Base-by-base conservation (phyloP, 2,888 invertebrate genomes). In the Galeopsomyia nigrocyanea region DNA sequence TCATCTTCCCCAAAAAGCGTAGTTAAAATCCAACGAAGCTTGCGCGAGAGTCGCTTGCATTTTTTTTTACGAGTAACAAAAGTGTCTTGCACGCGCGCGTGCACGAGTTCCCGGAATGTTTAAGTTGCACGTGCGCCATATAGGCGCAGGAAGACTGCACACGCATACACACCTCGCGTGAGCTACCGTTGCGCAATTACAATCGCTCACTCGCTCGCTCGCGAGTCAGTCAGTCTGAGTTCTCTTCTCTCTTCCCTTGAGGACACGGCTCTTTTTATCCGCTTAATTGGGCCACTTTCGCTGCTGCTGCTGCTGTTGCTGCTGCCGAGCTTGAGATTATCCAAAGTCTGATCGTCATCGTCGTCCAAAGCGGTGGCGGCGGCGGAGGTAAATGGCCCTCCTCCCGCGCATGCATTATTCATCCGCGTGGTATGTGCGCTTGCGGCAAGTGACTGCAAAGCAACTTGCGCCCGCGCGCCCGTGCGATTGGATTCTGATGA, bases 401-500 rank as follows among this genome's bases (percentile, higher is more conserved):
- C 77, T 75, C 78, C 79, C 76, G 77, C 78, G 78, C 79, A 84
- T 83, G 81, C 81, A 84, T 84, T 83, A 84, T 84, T 85, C 83
- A 84, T 84, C 77, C 79, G 79, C 77, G 16, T 58, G 73, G 64
- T 65, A 73, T 64, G 75, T 76, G 79, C 39, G 79, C 39, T 39
- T 13, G 39, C 77, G 77, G 76, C 81, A 82, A 81, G 77, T 76
- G 78, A 76, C 80, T 78, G 76, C 26, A 26, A 5, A 2, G 26
- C 26, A 26, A 26, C 26, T 26, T 5, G 26, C 26, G 26, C 61
- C 26, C 70, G 73, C 75, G 65, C 26, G 26, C 61, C 26, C 70
- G 73, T 74, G 65, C 82, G 81, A 84, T 84, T 85, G 84, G 83
- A 85, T 84, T 84, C 82, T 84, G 84, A 85, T 85, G 84, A 85